Evolutionary conservation across 2,888 invertebrate species (phyloP).

Genomic region (Ryuthela nishihirai): DNA sequence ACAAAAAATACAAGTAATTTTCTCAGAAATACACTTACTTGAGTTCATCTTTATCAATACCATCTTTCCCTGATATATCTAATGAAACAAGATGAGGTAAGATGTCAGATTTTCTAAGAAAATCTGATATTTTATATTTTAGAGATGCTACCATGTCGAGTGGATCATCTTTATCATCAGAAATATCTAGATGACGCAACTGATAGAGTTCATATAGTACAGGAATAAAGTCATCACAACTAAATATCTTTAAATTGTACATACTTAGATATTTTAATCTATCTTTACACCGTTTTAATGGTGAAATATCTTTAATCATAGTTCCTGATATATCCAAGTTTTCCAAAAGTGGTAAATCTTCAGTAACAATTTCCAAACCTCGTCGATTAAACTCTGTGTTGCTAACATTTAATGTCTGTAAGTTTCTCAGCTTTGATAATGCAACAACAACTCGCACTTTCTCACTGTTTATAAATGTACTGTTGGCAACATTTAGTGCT

Average conservation of each 20-base stretch:
- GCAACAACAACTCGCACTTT: slow-evolving; percentile 60
- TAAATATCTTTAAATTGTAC: slow-evolving; percentile 54
- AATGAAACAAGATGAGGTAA: slow-evolving; percentile 60
- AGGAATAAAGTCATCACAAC: slow-evolving; percentile 50
- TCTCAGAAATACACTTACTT: slow-evolving; percentile 48
- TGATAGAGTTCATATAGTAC: slow-evolving; percentile 56
- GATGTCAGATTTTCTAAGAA: no score
- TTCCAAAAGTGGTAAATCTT: slow-evolving; percentile 62
- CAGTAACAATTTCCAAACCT: slow-evolving; percentile 62
- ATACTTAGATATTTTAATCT: slow-evolving; percentile 60
- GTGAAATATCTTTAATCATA: slow-evolving; percentile 39
- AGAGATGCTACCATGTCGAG: slow-evolving; percentile 50
- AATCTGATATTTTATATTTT: slow-evolving; percentile 47
- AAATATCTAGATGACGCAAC: slow-evolving; percentile 58
- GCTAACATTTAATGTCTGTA: slow-evolving; percentile 61
- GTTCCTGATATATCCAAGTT: slow-evolving; percentile 65
- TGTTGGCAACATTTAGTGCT: slow-evolving; percentile 60
- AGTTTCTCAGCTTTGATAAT: slow-evolving; percentile 59
- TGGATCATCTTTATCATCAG: slow-evolving; percentile 55
- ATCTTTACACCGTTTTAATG: slow-evolving; percentile 54
- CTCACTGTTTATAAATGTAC: slow-evolving; percentile 61
- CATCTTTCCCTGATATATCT: slow-evolving; percentile 63
- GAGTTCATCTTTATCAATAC: slow-evolving; percentile 54
- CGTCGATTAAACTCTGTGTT: slow-evolving; percentile 65
- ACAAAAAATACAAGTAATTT: no score